Conservation (phyloP, 2,888 invertebrate species). For the Pedicia rivosa region DNA sequence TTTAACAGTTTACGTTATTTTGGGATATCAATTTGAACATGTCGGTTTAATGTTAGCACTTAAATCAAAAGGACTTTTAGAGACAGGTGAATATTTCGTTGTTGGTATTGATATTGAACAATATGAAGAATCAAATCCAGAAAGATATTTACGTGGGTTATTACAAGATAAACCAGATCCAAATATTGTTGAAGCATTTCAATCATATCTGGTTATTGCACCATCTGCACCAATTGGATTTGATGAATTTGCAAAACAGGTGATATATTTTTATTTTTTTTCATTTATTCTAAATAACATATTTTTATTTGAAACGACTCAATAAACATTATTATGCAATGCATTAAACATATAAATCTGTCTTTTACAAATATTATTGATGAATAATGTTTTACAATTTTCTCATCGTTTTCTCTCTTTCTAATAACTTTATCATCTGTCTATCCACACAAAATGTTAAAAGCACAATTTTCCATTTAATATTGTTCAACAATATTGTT, state of each 20-base stretch:
- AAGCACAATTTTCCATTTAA: too few relatives aligned
- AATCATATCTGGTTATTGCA: constrained; percentile 67
- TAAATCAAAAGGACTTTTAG: constrained; percentile 63
- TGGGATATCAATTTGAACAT: constrained; percentile 83
- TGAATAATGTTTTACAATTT: too few relatives aligned
- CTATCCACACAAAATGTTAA: too few relatives aligned
- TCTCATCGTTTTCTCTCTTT: too few relatives aligned
- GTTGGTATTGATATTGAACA: constrained; percentile 83
- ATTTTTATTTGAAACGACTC: background rate
- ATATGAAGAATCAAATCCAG: constrained; percentile 61
- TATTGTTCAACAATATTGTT: too few relatives aligned
- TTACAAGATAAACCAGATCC: constrained; percentile 40
- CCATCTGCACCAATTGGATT: constrained; percentile 61
- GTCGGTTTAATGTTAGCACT: constrained; percentile 79
- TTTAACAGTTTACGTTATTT: constrained; percentile 73
- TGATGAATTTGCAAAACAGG: constrained; percentile 46
- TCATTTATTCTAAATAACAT: too few relatives aligned
- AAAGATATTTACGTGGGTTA: constrained; percentile 64
- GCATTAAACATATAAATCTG: too few relatives aligned
- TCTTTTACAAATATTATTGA: too few relatives aligned
- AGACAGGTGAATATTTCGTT: constrained; percentile 83
- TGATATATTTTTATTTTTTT: too few relatives aligned
- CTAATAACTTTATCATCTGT: too few relatives aligned
- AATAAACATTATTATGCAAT: background rate
- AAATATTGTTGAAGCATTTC: constrained; percentile 51